phyloP scores from a whole-genome alignment of 2,888 invertebrate genomes.

The Catotricha subobsoleta region DNA sequence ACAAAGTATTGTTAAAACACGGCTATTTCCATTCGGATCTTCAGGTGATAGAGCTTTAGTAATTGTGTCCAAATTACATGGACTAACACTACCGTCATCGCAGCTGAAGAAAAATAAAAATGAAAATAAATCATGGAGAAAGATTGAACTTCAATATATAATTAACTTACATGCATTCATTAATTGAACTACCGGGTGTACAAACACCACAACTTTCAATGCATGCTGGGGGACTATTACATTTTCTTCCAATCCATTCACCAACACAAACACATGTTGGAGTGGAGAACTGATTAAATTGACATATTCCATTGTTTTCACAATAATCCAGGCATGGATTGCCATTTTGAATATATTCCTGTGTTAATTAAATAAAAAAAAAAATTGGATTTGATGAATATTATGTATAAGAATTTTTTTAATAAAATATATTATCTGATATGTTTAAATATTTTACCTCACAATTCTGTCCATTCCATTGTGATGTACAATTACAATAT shows the following conservation, averaged over 20 bases:
- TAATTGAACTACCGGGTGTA: constrained; percentile 25
- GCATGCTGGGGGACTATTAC: constrained; percentile 31
- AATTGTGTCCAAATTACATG: constrained; percentile 28
- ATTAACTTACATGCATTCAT: constrained; percentile 23
- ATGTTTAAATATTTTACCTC: constrained; percentile 23
- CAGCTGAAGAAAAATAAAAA: constrained; percentile 18
- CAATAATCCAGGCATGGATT: constrained; percentile 43
- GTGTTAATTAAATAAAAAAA: neutral
- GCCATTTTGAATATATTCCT: constrained; percentile 17
- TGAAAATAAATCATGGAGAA: no score
- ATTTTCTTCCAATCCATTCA: constrained; percentile 38
- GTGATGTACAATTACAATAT: constrained; percentile 36
- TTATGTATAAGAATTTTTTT: neutral
- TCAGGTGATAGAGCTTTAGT: constrained; percentile 18
- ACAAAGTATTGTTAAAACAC: constrained; percentile 13
- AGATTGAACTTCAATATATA: no score
- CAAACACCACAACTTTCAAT: constrained; percentile 25
- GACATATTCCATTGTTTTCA: constrained; percentile 40
- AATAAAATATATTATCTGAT: constrained; percentile 1
- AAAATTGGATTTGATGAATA: neutral
- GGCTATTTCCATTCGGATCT: neutral
- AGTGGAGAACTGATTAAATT: constrained; percentile 31
- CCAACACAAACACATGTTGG: constrained; percentile 38
- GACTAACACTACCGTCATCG: constrained; percentile 19
- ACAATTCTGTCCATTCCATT: constrained; percentile 38